A percentile compares a stretch with the other conserved stretches of the same genome.
Conservation (phyloP, 2,113 vertebrate genomes). For the Lucifuga dentata region DNA sequence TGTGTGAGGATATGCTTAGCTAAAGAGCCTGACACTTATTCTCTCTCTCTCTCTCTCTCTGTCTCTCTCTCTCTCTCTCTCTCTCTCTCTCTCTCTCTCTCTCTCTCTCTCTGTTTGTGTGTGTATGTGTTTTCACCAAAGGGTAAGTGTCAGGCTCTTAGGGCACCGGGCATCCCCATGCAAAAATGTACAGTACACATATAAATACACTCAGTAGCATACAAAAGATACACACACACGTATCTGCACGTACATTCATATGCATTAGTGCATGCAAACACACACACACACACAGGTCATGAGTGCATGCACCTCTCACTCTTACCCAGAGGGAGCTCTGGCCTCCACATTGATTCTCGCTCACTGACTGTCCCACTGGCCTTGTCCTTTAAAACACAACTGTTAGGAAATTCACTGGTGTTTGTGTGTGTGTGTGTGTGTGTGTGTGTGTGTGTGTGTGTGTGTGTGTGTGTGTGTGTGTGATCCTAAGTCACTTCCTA, state of each 20-base stretch:
- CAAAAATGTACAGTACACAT: not conserved
- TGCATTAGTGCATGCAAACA: no score
- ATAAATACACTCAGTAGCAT: not conserved
- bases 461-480: no score
- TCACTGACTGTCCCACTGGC: conserved; percentile 74
- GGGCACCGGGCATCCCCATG: not conserved
- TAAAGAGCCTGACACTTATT: no score
- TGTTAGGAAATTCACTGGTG: conserved; percentile 55
- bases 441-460: conserved; percentile 11
- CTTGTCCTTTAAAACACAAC: conserved; percentile 76
- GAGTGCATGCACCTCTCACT: conserved; percentile 32
- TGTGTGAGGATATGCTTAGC: no score
- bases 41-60: no score
- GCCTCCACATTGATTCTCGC: conserved; percentile 74
- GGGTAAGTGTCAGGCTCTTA: no score
- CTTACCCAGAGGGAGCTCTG: conserved; percentile 42
- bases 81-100: no score
- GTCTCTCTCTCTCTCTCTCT: no score
- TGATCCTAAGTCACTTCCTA: conserved; percentile 54
- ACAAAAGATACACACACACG: not conserved
- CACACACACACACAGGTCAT: conserved; percentile 7
- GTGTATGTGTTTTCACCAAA: no score
- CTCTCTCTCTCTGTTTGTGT: no score
- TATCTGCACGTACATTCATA: conserved; percentile 14
- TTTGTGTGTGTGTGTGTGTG: conserved; percentile 45